Base-by-base conservation (phyloP, 1,140 invertebrate genomes). In the Drosophila carrolli region DNA sequence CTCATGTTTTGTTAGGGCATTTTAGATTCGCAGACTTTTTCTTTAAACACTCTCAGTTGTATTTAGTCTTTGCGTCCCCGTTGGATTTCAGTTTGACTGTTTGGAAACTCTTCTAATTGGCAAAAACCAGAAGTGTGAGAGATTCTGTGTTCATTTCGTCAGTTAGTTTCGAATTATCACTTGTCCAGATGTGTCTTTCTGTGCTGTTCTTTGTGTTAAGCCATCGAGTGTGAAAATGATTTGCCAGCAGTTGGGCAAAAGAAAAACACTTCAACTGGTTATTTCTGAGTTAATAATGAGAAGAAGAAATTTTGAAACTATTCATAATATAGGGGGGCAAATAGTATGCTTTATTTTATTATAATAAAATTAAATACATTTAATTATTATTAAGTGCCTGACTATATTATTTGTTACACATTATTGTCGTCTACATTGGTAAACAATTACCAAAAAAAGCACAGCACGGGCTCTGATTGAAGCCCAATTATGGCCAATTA, bases 81-180 rank as follows among this genome's bases (percentile, higher is more conserved):
- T 35, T 46, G 38, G 38, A 51, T 43, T 74, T 79, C 29, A 51
- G 61, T 55, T 68, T 68, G 40, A 51, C 55, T 68, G 43, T 46
- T 47, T 40, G 43, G 16, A 32, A 77, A 76, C 85, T 71, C 61
- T 66, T 85, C 60, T 85, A 85, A 85, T 85, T 85, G 81, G 77
- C 81, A 85, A 58, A 77, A 78, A 48, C 73, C 63, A 65, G 19
- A 68, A 58, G 73, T 85, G 55, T 65, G 65, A 63, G 29, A 43
- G 38, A 40, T 58, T 47, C 29, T 29, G 32, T 38, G 29, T 47
- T 19, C 46, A 59, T 60, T 53, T 57, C 57, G 60, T 68, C 62
- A 75, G 73, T 60, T 50, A 58, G 72, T 65, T 83, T 84, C 56
- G 48, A 79, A 71, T 72, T 79, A 67, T 16, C 50, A 38, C 13